phyloP scores from a whole-genome alignment of 2,113 vertebrate genomes.

The Paraplagusia blochii region DNA sequence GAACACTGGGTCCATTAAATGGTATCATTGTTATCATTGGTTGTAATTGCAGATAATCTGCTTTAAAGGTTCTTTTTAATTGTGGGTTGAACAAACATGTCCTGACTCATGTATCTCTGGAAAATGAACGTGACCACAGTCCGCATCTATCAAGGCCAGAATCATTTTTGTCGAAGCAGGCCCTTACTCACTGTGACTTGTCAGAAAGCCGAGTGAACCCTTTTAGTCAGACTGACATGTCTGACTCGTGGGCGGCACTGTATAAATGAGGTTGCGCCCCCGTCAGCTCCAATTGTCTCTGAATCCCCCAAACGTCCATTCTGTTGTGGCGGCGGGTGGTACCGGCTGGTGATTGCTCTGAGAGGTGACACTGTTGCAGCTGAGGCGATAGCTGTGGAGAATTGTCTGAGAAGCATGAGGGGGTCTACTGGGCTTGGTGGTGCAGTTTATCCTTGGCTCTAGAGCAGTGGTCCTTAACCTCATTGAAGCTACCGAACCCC shows the following conservation, averaged over 20 bases:
- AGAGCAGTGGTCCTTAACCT: too few species aligned
- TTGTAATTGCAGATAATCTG: constrained; percentile 39
- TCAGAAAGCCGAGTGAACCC: constrained; percentile 41
- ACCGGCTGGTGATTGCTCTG: constrained; percentile 28
- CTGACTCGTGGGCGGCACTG: constrained; percentile 60
- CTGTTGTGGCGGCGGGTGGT: constrained; percentile 26
- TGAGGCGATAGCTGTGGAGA: constrained; percentile 20
- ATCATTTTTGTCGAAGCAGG: constrained; percentile 15
- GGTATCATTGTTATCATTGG: constrained; percentile 26
- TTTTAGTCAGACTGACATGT: constrained; percentile 59
- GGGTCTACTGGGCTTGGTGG: constrained; percentile 16
- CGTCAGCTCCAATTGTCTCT: constrained; percentile 69
- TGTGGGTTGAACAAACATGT: constrained; percentile 29
- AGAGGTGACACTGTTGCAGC: constrained; percentile 26
- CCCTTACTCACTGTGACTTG: constrained; percentile 25
- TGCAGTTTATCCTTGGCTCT: neutral
- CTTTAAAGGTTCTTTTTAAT: constrained; percentile 25
- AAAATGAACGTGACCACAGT: constrained; percentile 34
- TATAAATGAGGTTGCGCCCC: constrained; percentile 65
- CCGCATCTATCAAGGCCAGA: constrained; percentile 6
- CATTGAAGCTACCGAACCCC: too few species aligned
- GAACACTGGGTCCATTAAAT: constrained; percentile 41
- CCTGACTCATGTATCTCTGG: constrained; percentile 38
- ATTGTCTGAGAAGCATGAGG: constrained; percentile 27
- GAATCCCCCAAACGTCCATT: constrained; percentile 47